These are phyloP conservation scores for Rhingia rostrata DNA, from an alignment of 2,888 invertebrate species.

Conservation along the genomic window DNA sequence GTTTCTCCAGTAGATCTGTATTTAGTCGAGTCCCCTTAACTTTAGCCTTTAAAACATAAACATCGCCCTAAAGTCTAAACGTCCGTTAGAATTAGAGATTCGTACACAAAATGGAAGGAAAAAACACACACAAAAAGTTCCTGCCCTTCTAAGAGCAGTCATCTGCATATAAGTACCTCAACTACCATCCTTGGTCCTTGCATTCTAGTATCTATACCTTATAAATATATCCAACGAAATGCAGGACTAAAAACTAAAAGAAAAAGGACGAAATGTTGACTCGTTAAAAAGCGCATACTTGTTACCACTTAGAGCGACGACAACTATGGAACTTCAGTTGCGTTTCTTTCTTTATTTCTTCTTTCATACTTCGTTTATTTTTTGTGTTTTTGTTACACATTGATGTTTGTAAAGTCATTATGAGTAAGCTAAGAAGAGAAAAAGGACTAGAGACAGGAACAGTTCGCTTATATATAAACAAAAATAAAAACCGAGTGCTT, in stretches of 20 bases:
- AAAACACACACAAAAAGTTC: constrained; percentile 18
- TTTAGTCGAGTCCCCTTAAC: constrained; percentile 13
- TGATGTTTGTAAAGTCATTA: constrained; percentile 57
- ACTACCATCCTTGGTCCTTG: constrained; percentile 22
- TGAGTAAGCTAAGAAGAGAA: constrained; percentile 33
- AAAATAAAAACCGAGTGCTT: constrained; percentile 37
- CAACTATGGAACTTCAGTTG: constrained; percentile 28
- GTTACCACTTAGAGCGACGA: constrained; percentile 41
- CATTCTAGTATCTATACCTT: constrained; percentile 39
- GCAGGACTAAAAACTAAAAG: background rate
- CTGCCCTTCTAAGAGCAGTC: constrained; percentile 35
- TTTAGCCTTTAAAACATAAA: constrained; percentile 6
- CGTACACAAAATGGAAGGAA: constrained; percentile 6
- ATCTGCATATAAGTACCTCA: constrained; percentile 50
- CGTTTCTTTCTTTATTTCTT: constrained; percentile 11
- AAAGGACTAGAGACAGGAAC: constrained; percentile 1
- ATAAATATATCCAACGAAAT: constrained; percentile 27
- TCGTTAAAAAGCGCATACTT: constrained; percentile 65
- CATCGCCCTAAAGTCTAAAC: constrained; percentile 13
- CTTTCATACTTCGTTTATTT: background rate
- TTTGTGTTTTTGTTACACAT: constrained; percentile 37
- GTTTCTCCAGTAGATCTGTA: constrained; percentile 4
- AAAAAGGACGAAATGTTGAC: constrained; percentile 56
- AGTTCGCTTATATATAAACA: constrained; percentile 23
- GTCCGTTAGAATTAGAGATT: constrained; percentile 28